Conservation (phyloP, 2,797 vertebrate species). For the Molossus molossus region DNA sequence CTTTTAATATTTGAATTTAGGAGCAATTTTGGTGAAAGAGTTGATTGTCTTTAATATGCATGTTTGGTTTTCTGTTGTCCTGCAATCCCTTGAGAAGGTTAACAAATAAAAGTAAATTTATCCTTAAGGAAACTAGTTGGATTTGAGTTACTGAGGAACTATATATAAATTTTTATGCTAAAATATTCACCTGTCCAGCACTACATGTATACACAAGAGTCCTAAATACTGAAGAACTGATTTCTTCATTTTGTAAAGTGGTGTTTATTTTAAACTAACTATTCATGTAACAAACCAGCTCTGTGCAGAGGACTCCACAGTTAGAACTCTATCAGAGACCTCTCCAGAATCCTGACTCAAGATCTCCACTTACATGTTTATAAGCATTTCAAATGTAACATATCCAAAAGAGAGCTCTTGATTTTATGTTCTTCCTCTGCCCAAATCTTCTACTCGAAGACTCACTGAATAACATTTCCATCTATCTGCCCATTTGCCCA, state of each 20-base stretch:
- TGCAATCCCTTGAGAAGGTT: not conserved
- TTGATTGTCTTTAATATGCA: constrained; percentile 33
- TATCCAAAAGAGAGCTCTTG: not conserved
- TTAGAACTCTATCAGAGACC: not conserved
- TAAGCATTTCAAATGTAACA: not conserved
- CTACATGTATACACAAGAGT: not conserved
- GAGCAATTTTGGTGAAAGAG: constrained; percentile 30
- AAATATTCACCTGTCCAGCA: not conserved
- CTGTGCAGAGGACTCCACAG: not conserved
- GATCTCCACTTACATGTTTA: not conserved
- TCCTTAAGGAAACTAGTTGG: constrained; percentile 41
- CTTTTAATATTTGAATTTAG: constrained; percentile 45
- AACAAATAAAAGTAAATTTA: constrained; percentile 53
- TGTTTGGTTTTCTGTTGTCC: constrained; percentile 33
- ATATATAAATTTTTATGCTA: not conserved
- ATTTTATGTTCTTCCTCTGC: not conserved
- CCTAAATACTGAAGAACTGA: constrained; percentile 5
- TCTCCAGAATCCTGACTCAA: not conserved
- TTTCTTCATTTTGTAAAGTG: constrained; percentile 39
- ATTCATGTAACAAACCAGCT: not conserved
- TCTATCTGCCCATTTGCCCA: not conserved
- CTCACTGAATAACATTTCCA: not conserved
- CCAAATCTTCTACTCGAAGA: not conserved
- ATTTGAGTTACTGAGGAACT: constrained; percentile 41
- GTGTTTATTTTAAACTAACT: constrained; percentile 52